A percentile compares a stretch with the other conserved stretches of the same genome.
phyloP scores from a whole-genome alignment of 2,888 invertebrate species.

The Tanytarsus gracilentus region DNA sequence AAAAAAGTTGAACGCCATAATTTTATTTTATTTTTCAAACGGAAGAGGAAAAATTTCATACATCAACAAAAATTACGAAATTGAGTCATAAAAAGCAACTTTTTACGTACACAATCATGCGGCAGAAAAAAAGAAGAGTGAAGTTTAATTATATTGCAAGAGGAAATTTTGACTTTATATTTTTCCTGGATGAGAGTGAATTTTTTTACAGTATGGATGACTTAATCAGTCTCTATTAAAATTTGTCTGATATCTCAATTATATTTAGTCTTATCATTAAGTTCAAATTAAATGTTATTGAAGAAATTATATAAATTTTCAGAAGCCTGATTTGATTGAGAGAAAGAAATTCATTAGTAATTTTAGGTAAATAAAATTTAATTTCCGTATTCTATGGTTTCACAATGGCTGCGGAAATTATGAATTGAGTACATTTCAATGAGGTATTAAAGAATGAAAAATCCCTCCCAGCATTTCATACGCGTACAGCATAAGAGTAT shows the following conservation, averaged over 20 bases:
- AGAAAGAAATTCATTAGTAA: too few species aligned
- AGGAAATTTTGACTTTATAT: slow-evolving; percentile 1
- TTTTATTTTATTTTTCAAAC: not conserved
- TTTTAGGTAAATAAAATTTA: too few species aligned
- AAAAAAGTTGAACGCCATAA: too few species aligned
- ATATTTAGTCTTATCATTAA: too few species aligned
- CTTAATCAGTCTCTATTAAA: too few species aligned
- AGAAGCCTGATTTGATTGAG: too few species aligned
- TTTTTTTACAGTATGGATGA: too few species aligned
- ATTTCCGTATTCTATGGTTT: too few species aligned
- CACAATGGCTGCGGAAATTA: not conserved
- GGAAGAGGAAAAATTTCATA: slow-evolving; percentile 14
- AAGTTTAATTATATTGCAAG: slow-evolving; percentile 24
- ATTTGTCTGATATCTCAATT: too few species aligned
- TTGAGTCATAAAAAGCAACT: slow-evolving; percentile 25
- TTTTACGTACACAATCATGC: slow-evolving; percentile 14
- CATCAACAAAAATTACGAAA: slow-evolving; percentile 11
- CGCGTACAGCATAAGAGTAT: not conserved
- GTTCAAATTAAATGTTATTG: too few species aligned
- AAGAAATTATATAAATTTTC: too few species aligned
- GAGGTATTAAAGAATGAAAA: not conserved
- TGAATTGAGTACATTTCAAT: not conserved
- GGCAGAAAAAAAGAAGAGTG: slow-evolving; percentile 3
- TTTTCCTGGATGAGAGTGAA: too few species aligned
- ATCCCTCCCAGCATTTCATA: not conserved